Percentiles rank a stretch among this genome's conserved stretches.
Conservation (phyloP, 2,797 vertebrate species). For the Typhlichthys subterraneus region DNA sequence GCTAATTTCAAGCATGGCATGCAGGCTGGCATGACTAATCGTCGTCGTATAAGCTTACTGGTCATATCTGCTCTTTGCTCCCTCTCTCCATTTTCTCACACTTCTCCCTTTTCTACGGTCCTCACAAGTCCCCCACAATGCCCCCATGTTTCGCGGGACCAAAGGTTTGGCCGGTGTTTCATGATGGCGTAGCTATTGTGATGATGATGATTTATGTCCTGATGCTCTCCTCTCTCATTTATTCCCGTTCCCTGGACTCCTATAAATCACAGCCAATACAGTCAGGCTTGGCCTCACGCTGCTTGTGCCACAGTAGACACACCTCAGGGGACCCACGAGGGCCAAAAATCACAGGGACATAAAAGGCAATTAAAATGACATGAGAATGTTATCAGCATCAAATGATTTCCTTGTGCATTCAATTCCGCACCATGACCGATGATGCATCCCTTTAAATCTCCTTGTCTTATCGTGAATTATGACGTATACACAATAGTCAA, state of each 20-base stretch:
- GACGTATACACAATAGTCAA: conserved; percentile 2
- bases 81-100: conserved; percentile 67
- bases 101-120: conserved; percentile 65
- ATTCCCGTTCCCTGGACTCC: conserved; percentile 46
- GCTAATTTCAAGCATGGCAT: conserved; percentile 14
- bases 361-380: conserved; percentile 33
- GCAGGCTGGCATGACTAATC: conserved; percentile 65
- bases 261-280: conserved; percentile 66
- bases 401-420: conserved; percentile 22
- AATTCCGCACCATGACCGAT: conserved; percentile 27
- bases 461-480: not conserved
- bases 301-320: conserved; percentile 49
- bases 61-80: conserved; percentile 57
- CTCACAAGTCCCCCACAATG: conserved; percentile 33
- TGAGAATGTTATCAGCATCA: conserved; percentile 18
- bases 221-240: conserved; percentile 54
- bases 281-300: conserved; percentile 44
- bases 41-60: conserved; percentile 60
- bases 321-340: conserved; percentile 37
- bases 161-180: conserved; percentile 60
- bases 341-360: conserved; percentile 29
- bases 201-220: conserved; percentile 72
- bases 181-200: conserved; percentile 58
- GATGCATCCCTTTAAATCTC: conserved; percentile 15
- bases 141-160: conserved; percentile 17